A percentile compares a stretch with the other conserved stretches of the same genome.
Conservation (phyloP, 2,888 invertebrate genomes). For the Chirona hameri region DNA sequence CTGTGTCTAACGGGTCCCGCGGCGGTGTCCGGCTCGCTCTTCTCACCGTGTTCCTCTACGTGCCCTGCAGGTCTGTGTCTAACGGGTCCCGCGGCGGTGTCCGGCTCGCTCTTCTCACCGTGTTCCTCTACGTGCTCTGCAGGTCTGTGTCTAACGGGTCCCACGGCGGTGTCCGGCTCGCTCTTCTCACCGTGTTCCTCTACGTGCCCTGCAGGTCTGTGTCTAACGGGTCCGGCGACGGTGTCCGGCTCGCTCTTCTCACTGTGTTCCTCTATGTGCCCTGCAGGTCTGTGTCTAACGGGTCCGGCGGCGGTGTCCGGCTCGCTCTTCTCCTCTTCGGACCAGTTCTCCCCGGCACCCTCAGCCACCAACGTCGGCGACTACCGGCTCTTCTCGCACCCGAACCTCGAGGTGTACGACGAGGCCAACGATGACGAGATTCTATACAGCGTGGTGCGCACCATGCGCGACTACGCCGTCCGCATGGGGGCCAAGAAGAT, state of each 20-base stretch:
- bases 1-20: too few relatives aligned
- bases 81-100: too few relatives aligned
- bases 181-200: too few relatives aligned
- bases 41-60: too few relatives aligned
- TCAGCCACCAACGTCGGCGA: neutral
- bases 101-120: too few relatives aligned
- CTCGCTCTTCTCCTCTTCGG: neutral
- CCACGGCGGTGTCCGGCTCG: too few relatives aligned
- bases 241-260: too few relatives aligned
- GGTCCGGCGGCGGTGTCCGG: neutral
- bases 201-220: neutral
- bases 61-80: too few relatives aligned
- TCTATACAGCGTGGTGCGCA: neutral
- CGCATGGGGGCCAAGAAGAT: neutral
- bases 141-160: too few relatives aligned
- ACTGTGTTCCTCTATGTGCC: neutral
- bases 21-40: too few relatives aligned
- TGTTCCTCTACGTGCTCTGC: too few relatives aligned
- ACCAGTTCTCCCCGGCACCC: neutral
- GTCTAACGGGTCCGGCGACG: too few relatives aligned
- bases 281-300: neutral
- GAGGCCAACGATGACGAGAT: slow-evolving; percentile 8
- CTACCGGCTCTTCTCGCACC: neutral
- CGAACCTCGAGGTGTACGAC: neutral
- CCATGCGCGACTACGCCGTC: neutral